Base-by-base conservation (phyloP, 2,797 vertebrate genomes). In the Acanthis flammea region DNA sequence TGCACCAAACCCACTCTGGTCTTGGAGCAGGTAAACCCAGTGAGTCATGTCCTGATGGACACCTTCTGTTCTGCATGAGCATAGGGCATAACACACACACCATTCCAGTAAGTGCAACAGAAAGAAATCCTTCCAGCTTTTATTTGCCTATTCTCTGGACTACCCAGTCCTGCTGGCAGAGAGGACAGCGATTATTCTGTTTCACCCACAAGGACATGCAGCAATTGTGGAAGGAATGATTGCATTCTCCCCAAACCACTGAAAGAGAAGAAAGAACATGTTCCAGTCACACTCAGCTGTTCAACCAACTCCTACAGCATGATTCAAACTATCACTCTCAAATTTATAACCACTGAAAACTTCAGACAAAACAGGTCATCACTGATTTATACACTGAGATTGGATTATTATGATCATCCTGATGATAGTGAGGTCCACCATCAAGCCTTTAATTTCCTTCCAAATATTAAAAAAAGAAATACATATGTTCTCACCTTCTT, bases 191-290 rank as follows among this genome's bases (percentile, higher is more conserved):
- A 71, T 99, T 99, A 98, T 99, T 99, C 98, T 99, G 99, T 97
- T 99, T 99, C 97, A 99, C 99, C 99, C 99, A 99, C 65, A 99
- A 98, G 61, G 99, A 99, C 99, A 99, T 99, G 98, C 99, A 99
- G 98, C 99, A 99, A 86, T 99, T 99, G 94, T 99, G 99, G 97
- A 99, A 99, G 93, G 99, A 99, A 97, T 99, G 99, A 96, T 99
- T 99, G 97, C 99, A 99, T 91, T 99, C 99, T 95, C 99, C 99
- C 99, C 99, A 99, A 44, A 99, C 99, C 92, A 99, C 99, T 99
- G 97, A 86, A 97, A 97, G 79, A 96, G 57, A 97, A 90, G 72
- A 92, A 86, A 93, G 84, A 90, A 95, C 55, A 95, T 5, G n/a
- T 78, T 95, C 88, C 63, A 95, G 90, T 90, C 94, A 96, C 45